Base-by-base conservation (phyloP, 1,140 invertebrate species). In the Drosophila varians region DNA sequence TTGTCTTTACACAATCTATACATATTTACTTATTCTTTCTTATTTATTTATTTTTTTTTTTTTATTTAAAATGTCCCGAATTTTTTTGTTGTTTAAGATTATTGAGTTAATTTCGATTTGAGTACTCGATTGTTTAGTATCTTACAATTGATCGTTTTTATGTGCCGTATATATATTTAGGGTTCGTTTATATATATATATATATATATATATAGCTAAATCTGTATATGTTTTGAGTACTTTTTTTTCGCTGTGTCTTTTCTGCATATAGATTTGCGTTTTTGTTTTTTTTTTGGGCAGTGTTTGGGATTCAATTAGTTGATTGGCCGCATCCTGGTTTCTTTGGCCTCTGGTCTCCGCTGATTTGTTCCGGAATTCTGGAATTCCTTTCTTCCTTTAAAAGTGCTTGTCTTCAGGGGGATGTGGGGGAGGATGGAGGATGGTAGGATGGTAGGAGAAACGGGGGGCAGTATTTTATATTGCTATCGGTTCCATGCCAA, bases 1-100 rank as follows among this genome's bases (percentile, higher is more conserved):
- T 73, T 76, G 52, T 78, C 58, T 83, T 68, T 86, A 83, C 79
- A 84, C 46, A 58, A 54, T 84, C 79, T 76, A 73, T 84, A 84
- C 72, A 86, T 86, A 76, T 68, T 65, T 60, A 73, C 64, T 38
- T 16, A 21, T 71, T 56, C 18, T 64, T 55, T 38, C 7, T 9
- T 12, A 66, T 57, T 21, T 57, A 47, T 55, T 64, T 45, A 11
- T 71, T 56, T 18, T 64, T 55, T 38, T 16, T 9, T 12, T 72
- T 57, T 21, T 57, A 47, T 55, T 64, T 45, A 74, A 74, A 73
- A 64, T 64, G 45, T 46, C 28, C 16, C 28, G 14, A 7, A 19
- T 28, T 62, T 28, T 14, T 48, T 14, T 34, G 16, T 55, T n/a
- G n/a, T n/a, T n/a, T 58, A 19, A 23, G 55, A 72, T 71, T 68